Conservation (phyloP, 2,797 vertebrate genomes). For the Pteropus rufus region DNA sequence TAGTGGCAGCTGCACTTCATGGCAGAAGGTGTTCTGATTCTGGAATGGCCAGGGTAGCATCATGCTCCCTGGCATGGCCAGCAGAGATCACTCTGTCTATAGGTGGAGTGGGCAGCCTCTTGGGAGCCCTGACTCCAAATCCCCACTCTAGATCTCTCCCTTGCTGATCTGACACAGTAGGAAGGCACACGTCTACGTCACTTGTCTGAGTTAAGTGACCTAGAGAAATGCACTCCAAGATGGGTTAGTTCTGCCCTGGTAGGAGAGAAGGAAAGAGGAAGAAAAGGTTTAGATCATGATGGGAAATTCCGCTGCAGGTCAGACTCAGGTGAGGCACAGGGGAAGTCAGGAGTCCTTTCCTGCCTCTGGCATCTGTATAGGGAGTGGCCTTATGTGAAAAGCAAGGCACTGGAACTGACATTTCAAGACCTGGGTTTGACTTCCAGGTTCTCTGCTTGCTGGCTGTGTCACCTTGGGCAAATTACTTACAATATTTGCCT, state of each 20-base stretch:
- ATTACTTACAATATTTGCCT: neutral
- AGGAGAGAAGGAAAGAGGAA: neutral
- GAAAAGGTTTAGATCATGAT: neutral
- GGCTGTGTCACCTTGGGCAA: neutral
- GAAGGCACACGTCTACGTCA: neutral
- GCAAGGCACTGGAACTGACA: neutral
- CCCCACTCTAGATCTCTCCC: neutral
- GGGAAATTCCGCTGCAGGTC: neutral
- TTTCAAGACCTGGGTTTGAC: neutral
- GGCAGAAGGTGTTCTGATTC: neutral
- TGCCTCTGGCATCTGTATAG: neutral
- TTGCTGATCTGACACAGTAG: neutral
- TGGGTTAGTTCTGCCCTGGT: neutral
- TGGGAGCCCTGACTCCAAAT: neutral
- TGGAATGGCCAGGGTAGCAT: neutral
- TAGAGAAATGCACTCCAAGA: neutral
- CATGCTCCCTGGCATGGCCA: neutral
- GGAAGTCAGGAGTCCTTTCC: neutral
- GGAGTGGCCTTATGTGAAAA: neutral
- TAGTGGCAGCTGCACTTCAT: neutral
- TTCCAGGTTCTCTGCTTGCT: neutral
- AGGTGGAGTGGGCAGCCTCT: neutral
- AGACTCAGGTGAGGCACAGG: neutral
- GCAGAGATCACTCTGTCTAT: neutral
- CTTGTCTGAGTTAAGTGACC: neutral